phyloP scores from a whole-genome alignment of 1,140 invertebrate species.

The Rhagoletis zephyria region DNA sequence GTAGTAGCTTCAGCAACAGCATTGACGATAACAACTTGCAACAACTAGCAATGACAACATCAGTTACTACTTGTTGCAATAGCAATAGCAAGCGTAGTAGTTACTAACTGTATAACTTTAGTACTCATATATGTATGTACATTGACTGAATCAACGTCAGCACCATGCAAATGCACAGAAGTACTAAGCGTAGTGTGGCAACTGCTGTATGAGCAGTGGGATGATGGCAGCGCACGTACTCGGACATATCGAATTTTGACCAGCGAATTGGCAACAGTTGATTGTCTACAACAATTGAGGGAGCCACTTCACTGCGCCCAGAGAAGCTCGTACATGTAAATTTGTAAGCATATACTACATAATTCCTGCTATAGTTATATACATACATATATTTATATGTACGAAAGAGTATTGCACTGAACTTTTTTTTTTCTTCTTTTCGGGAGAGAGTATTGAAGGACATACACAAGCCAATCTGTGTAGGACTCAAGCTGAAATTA shows the following conservation, averaged over 20 bases:
- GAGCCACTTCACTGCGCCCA: too few relatives aligned
- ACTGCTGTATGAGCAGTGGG: background rate
- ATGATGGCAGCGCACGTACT: background rate
- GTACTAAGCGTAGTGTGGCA: background rate
- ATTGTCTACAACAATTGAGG: background rate
- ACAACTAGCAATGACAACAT: background rate
- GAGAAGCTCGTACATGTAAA: too few relatives aligned
- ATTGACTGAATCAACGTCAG: constrained; percentile 35
- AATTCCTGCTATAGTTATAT: too few relatives aligned
- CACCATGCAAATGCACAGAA: background rate
- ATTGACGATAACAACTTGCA: constrained; percentile 21
- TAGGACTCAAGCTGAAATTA: too few relatives aligned
- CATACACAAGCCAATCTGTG: too few relatives aligned
- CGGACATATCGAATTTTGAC: background rate
- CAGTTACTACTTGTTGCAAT: constrained; percentile 37
- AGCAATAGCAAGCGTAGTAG: background rate
- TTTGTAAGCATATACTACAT: too few relatives aligned
- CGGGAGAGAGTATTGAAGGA: too few relatives aligned
- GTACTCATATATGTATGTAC: background rate
- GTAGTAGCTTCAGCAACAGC: background rate
- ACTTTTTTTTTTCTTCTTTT: too few relatives aligned
- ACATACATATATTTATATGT: too few relatives aligned
- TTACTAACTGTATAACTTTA: background rate
- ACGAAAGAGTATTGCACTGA: too few relatives aligned
- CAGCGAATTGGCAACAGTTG: background rate